Base-by-base conservation (phyloP, 1,140 invertebrate species). In the Aphidius ervi region DNA sequence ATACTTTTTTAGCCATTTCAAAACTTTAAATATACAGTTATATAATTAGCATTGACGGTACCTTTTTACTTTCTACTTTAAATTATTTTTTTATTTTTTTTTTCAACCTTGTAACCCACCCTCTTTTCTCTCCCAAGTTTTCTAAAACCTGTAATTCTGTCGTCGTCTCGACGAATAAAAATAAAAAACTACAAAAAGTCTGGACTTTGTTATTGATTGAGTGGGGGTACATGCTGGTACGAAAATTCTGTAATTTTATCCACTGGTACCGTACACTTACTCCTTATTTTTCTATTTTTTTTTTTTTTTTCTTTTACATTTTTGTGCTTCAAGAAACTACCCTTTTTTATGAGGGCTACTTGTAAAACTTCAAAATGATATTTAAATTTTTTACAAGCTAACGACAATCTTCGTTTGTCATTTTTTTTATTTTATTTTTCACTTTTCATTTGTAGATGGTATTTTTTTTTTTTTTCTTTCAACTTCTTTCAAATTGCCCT, bases 181-280 rank as follows among this genome's bases (percentile, higher is more conserved):
- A 31, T 31, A 31, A 31, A 31, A 31, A 31, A 31, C 2, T 31
- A 60, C 58, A 46, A 39, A 43, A 48, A 56, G 63, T 49, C 59
- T 61, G 59, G 52, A 56, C 45, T 48, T 57, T 47, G 37, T 64
- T 64, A 64, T 64, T 61, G 63, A 64, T 64, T 61, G 61, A 58
- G 63, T 61, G 43, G 54, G 40, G 46, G 42, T 10, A 60, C 54
- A 47, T 46, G 49, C 37, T 58, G 56, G 49, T 59, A 61, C 54
- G 63, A 53, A 55, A 54, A 64, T 49, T 42, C 43, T 31, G 53
- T 64, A 64, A 64, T 64, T 64, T 61, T 47, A 56, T 61, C 43
- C 9, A 37, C 42, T 41, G 52, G 9, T 39, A 52, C 23, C 37
- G 9, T 53, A 39, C 31, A 8, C n/a, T 6, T 52, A 5, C 37